Evolutionary conservation across 2,113 vertebrate genomes (phyloP).

Genomic region (Vombatus ursinus): DNA sequence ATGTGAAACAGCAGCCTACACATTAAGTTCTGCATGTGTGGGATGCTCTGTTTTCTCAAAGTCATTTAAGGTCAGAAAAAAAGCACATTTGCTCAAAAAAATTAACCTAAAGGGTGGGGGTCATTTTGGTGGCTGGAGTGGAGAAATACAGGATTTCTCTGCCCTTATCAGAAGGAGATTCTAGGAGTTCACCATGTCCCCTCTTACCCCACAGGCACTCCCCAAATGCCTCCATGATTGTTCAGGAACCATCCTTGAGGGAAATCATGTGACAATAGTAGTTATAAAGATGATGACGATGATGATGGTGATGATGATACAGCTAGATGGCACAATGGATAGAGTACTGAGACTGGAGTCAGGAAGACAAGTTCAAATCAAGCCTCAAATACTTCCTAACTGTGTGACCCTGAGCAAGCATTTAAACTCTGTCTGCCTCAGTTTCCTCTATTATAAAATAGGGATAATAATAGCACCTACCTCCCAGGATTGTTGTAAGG

Average conservation of each 20-base stretch:
- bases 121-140: neutral
- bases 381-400: neutral
- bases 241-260: neutral
- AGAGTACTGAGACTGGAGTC: neutral
- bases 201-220: neutral
- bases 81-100: conserved; percentile 68
- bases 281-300: neutral
- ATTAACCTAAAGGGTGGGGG: neutral
- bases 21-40: conserved; percentile 66
- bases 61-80: conserved; percentile 72
- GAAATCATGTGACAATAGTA: neutral
- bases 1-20: conserved; percentile 67
- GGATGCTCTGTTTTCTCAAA: conserved; percentile 49
- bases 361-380: neutral
- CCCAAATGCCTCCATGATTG: neutral
- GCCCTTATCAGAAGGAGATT: neutral
- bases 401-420: neutral
- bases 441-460: neutral
- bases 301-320: too few species aligned
- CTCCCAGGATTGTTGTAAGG: neutral
- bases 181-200: neutral
- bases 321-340: neutral
- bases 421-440: neutral
- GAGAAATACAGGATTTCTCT: neutral
- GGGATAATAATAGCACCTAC: neutral